A percentile compares a stretch with the other conserved stretches of the same genome.
phyloP scores from a whole-genome alignment of 2,797 vertebrate genomes.

The Siniperca undulata region DNA sequence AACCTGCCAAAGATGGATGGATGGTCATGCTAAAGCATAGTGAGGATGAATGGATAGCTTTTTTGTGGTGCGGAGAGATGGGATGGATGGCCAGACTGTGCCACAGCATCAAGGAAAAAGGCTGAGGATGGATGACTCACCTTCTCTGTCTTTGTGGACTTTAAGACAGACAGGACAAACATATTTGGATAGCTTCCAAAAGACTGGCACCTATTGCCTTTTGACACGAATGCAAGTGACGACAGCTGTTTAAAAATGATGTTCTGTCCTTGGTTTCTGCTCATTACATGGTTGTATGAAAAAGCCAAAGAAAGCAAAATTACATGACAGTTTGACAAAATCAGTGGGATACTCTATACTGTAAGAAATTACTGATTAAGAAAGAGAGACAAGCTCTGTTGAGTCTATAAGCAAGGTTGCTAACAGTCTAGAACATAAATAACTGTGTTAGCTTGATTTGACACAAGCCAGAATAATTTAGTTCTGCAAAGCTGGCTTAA shows the following conservation, averaged over 20 bases:
- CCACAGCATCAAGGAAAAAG: slow-evolving; percentile 38
- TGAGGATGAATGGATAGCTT: slow-evolving; percentile 60
- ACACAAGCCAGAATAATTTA: not conserved
- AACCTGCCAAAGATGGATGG: slow-evolving; percentile 56
- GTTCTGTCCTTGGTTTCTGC: not conserved
- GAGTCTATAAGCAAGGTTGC: not conserved
- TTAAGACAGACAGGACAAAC: slow-evolving; percentile 45
- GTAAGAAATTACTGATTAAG: not conserved
- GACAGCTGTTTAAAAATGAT: not conserved
- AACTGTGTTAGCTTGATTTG: not conserved
- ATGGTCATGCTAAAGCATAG: slow-evolving; percentile 38
- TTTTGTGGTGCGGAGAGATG: slow-evolving; percentile 24
- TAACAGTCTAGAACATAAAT: too few relatives aligned
- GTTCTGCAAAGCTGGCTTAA: not conserved
- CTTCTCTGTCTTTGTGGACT: slow-evolving; percentile 60
- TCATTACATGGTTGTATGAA: not conserved
- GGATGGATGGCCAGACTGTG: slow-evolving; percentile 54
- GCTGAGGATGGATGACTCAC: slow-evolving; percentile 62
- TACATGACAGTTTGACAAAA: not conserved
- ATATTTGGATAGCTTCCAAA: slow-evolving; percentile 47
- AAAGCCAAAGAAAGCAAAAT: not conserved
- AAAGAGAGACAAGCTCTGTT: not conserved
- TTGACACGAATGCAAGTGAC: slow-evolving; percentile 10
- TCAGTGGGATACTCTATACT: not conserved
- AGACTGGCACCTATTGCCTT: slow-evolving; percentile 9